phyloP scores from a whole-genome alignment of 2,113 vertebrate species.

The Phoenicopterus ruber region DNA sequence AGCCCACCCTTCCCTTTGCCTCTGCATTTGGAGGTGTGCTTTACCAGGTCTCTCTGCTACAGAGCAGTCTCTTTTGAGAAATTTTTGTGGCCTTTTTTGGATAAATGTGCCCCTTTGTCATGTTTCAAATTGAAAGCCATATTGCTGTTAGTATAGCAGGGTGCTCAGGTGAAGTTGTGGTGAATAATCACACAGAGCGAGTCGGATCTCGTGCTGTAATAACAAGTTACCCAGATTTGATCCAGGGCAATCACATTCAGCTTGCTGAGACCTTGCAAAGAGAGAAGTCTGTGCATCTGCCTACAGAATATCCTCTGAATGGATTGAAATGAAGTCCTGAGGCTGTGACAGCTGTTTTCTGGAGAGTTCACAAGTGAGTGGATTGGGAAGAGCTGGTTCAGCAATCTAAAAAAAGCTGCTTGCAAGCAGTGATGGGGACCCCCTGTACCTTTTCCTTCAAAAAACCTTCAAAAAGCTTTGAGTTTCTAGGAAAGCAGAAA shows the following conservation, averaged over 20 bases:
- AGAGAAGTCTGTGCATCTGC: background rate
- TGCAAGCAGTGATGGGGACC: background rate
- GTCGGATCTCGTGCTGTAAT: background rate
- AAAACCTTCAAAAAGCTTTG: background rate
- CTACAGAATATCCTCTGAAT: background rate
- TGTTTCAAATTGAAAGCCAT: background rate
- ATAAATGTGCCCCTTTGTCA: background rate
- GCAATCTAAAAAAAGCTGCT: background rate
- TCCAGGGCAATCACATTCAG: background rate
- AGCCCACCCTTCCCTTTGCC: background rate
- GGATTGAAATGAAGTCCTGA: background rate
- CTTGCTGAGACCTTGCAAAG: background rate
- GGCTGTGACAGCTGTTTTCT: background rate
- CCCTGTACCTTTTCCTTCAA: background rate
- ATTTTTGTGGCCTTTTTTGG: background rate
- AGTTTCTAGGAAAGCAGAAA: background rate
- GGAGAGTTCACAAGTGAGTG: background rate
- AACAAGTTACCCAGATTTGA: background rate
- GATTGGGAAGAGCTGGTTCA: background rate
- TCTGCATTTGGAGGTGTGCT: background rate
- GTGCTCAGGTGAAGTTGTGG: background rate
- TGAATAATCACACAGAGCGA: rapidly evolving
- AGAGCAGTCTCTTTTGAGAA: background rate
- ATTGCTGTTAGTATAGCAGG: background rate
- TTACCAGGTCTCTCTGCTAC: background rate